phyloP scores from a whole-genome alignment of 2,888 invertebrate species.

The Polymixis flavicincta region DNA sequence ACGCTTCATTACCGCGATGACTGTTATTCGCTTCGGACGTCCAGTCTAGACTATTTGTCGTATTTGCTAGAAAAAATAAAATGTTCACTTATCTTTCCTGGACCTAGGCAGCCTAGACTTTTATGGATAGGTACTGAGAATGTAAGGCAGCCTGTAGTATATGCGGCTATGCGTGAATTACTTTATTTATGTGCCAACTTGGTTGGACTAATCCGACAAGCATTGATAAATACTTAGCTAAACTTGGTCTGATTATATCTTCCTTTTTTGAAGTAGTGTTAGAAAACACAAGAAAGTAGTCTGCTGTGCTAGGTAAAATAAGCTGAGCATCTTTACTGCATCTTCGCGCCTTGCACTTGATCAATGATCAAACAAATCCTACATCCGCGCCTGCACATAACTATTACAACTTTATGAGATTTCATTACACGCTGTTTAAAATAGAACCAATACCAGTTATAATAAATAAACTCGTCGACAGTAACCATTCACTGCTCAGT shows the following conservation, averaged over 20 bases:
- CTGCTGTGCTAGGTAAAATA: background rate
- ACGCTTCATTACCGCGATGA: conserved; percentile 52
- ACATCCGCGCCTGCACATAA: conserved; percentile 57
- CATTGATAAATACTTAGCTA: conserved; percentile 33
- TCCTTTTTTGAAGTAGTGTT: background rate
- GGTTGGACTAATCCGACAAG: background rate
- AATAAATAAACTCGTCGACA: conserved; percentile 54
- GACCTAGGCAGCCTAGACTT: conserved; percentile 28
- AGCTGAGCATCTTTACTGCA: background rate
- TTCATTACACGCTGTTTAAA: conserved; percentile 56
- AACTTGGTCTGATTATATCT: background rate
- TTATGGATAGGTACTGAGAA: conserved; percentile 53
- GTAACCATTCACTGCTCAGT: conserved; percentile 50
- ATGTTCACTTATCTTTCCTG: conserved; percentile 28
- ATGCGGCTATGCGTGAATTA: conserved; percentile 17
- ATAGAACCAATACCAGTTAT: conserved; percentile 50
- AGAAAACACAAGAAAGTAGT: background rate
- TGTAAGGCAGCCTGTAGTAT: conserved; percentile 1
- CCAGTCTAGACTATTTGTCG: conserved; percentile 10
- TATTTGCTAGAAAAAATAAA: conserved; percentile 42
- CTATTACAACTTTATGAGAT: conserved; percentile 61
- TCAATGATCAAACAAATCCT: conserved; percentile 57
- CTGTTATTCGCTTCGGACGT: conserved; percentile 43
- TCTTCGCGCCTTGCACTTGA: conserved; percentile 3
- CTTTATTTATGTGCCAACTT: conserved; percentile 13